These are phyloP conservation scores for Anoncus sp. DNA, from an alignment of 2,888 invertebrate genomes.

Conservation along the genomic window DNA sequence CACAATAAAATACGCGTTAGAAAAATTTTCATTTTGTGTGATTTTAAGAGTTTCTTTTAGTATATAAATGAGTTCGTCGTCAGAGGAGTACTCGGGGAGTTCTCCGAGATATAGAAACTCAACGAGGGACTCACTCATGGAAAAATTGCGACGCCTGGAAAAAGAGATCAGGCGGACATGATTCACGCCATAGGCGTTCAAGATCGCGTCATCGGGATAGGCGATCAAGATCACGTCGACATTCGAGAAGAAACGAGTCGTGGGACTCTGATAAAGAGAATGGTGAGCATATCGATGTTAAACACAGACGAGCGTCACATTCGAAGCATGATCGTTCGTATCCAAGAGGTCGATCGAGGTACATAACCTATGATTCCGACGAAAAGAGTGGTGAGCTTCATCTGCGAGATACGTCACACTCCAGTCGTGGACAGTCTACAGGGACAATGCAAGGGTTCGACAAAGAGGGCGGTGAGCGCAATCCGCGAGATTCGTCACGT, in stretches of 20 bases:
- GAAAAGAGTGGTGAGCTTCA: conserved; percentile 49
- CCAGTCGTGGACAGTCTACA: conserved; percentile 25
- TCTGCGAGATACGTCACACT: conserved; percentile 54
- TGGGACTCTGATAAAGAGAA: conserved; percentile 50
- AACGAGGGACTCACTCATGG: conserved; percentile 40
- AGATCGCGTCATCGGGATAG: conserved; percentile 33
- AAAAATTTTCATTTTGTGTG: conserved; percentile 27
- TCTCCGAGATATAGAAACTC: conserved; percentile 32
- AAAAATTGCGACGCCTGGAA: conserved; percentile 55
- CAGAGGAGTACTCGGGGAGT: conserved; percentile 20
- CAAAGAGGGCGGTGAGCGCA: conserved; percentile 11
- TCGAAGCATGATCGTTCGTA: conserved; percentile 6
- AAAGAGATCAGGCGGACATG: conserved; percentile 34
- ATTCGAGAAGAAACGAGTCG: conserved; percentile 17
- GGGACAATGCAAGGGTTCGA: conserved; percentile 27
- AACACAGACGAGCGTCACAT: conserved; percentile 58
- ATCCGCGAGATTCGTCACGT: conserved; percentile 33
- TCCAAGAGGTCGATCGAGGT: conserved; percentile 19
- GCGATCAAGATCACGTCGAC: conserved; percentile 13
- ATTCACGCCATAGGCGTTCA: conserved; percentile 23
- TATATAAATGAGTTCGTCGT: conserved; percentile 45
- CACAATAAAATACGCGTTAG: conserved; percentile 35
- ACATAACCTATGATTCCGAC: conserved; percentile 33
- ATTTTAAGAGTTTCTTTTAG: background rate
- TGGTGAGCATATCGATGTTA: conserved; percentile 53